Conservation (phyloP, 2,113 vertebrate genomes). For the Mirounga angustirostris region DNA sequence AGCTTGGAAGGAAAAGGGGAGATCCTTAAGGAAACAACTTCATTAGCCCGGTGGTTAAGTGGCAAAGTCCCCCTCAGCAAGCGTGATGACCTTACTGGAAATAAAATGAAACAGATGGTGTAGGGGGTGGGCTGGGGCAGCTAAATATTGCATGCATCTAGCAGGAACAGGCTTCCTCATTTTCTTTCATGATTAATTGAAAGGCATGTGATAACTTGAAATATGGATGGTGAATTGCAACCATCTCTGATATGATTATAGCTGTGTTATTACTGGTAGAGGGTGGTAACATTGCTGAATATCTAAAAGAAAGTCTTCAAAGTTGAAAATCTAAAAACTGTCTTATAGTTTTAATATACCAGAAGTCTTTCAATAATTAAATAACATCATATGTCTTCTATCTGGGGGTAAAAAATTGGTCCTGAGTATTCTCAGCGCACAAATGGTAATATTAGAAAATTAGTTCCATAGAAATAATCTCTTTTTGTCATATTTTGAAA, state of each 20-base stretch:
- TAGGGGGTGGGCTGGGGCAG: rapidly evolving
- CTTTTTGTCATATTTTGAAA: not conserved
- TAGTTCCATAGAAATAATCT: not conserved
- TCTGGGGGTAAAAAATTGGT: not conserved
- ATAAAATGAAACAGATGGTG: not conserved
- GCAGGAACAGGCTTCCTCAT: not conserved
- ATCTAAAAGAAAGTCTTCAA: constrained; percentile 3
- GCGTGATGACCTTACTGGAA: not conserved
- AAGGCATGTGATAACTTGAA: not conserved
- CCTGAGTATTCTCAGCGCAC: not conserved
- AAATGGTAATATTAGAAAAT: not conserved
- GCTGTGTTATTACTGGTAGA: not conserved
- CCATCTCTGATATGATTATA: not conserved
- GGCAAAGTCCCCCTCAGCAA: not conserved
- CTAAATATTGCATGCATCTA: not conserved
- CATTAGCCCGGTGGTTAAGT: not conserved
- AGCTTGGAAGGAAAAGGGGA: not conserved
- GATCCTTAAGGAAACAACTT: not conserved
- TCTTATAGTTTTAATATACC: not conserved
- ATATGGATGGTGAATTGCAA: not conserved
- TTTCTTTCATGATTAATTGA: not conserved
- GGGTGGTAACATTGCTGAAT: not conserved
- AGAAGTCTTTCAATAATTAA: constrained; percentile 27
- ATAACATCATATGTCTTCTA: not conserved
- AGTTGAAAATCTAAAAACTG: not conserved